A percentile compares a stretch with the other conserved stretches of the same genome.
These are phyloP conservation scores for Tyria jacobaeae DNA, from an alignment of 2,888 invertebrate genomes.

Conservation along the genomic window DNA sequence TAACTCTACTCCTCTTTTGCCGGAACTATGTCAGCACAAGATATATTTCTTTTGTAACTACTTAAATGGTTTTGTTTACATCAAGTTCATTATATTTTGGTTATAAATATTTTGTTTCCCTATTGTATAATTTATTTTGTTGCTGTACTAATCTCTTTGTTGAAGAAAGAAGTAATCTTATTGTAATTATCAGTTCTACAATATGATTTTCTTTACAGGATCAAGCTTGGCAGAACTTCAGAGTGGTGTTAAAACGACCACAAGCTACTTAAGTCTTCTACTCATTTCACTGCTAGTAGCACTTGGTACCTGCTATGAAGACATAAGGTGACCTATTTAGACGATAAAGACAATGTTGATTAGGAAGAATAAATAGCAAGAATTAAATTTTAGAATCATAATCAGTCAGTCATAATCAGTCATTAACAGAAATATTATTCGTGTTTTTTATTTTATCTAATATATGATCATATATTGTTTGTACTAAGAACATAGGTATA, in stretches of 20 bases:
- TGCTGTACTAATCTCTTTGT: too few relatives aligned
- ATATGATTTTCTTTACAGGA: constrained; percentile 59
- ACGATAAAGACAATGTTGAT: constrained; percentile 30
- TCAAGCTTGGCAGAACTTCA: constrained; percentile 81
- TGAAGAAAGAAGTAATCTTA: neutral
- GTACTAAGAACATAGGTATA: too few relatives aligned
- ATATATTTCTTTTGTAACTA: too few relatives aligned
- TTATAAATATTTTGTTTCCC: too few relatives aligned
- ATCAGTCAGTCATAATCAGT: too few relatives aligned
- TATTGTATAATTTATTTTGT: too few relatives aligned
- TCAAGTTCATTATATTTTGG: too few relatives aligned
- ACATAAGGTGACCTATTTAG: constrained; percentile 76
- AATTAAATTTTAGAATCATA: constrained; percentile 32
- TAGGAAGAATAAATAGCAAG: constrained; percentile 31
- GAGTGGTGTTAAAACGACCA: constrained; percentile 78
- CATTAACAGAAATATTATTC: neutral
- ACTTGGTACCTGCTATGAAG: constrained; percentile 61
- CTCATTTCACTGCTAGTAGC: constrained; percentile 66
- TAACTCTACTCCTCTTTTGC: too few relatives aligned
- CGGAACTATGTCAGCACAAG: too few relatives aligned
- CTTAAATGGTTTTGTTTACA: too few relatives aligned
- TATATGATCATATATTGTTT: too few relatives aligned
- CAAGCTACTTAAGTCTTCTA: constrained; percentile 71
- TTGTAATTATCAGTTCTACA: neutral
- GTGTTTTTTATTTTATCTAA: too few relatives aligned